Evolutionary conservation across 1,140 invertebrate genomes (phyloP).

Genomic region (Papilio polytes): DNA sequence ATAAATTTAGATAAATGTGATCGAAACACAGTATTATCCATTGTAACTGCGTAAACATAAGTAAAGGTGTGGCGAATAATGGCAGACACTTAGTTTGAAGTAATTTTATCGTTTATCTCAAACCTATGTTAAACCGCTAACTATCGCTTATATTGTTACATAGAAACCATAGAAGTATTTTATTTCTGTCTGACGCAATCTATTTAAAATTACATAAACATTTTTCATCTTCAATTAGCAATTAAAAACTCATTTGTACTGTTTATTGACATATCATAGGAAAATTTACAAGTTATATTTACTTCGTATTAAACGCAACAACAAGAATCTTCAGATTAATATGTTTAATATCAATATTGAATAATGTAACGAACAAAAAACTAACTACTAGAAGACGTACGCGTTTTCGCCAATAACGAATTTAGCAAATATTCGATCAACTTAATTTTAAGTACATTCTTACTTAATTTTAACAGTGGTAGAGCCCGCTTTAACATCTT

Average conservation of each 20-base stretch:
- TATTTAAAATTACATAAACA: not conserved
- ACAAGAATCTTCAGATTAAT: not conserved
- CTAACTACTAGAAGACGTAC: not conserved
- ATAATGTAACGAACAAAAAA: not conserved
- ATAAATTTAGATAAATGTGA: too few species aligned
- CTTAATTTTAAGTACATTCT: too few species aligned
- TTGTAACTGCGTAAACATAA: not conserved
- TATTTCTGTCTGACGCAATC: not conserved
- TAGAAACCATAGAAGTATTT: not conserved
- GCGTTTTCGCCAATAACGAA: not conserved
- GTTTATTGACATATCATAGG: not conserved
- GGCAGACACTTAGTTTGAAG: not conserved
- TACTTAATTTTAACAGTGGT: too few species aligned
- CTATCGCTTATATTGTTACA: not conserved
- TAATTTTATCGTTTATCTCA: constrained; percentile 4
- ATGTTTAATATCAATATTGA: not conserved
- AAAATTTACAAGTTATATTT: not conserved
- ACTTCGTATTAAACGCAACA: not conserved
- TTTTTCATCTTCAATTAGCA: constrained; percentile 4
- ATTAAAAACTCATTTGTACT: constrained; percentile 11
- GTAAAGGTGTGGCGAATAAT: not conserved
- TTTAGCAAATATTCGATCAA: not conserved
- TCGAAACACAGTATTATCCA: not conserved
- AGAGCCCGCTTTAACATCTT: too few species aligned
- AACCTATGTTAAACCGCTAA: constrained; percentile 11